phyloP scores from a whole-genome alignment of 1,140 invertebrate species.

The Leptinotarsa texana region DNA sequence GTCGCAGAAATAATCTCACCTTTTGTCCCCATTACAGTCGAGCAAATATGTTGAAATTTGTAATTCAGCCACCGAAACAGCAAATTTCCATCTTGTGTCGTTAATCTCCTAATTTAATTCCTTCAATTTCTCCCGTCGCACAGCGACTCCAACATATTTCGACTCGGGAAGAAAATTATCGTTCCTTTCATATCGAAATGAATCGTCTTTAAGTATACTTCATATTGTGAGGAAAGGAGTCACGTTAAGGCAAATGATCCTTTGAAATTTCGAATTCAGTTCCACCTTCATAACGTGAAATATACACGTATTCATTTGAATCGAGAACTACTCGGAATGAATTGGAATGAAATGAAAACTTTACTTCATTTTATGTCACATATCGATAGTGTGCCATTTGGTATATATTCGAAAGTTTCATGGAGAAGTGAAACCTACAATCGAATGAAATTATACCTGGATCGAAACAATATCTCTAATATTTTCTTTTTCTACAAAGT shows the following conservation, averaged over 20 bases:
- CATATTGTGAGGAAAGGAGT: background rate
- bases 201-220: background rate
- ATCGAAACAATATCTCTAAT: too few relatives aligned
- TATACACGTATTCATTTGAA: too few relatives aligned
- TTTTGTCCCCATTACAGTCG: background rate
- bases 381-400: too few relatives aligned
- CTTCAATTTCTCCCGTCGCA: background rate
- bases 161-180: background rate
- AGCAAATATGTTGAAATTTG: constrained; percentile 2
- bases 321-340: too few relatives aligned
- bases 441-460: too few relatives aligned
- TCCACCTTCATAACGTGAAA: too few relatives aligned
- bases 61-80: background rate
- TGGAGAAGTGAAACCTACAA: too few relatives aligned
- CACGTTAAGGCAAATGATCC: background rate
- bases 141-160: background rate
- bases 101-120: background rate
- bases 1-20: too few relatives aligned
- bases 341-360: too few relatives aligned
- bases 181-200: background rate
- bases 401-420: too few relatives aligned
- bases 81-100: background rate
- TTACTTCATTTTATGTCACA: too few relatives aligned
- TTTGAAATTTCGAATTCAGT: background rate
- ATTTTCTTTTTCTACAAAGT: too few relatives aligned